These are phyloP conservation scores for Cotesia glomerata DNA, from an alignment of 1,140 invertebrate genomes.

Conservation along the genomic window DNA sequence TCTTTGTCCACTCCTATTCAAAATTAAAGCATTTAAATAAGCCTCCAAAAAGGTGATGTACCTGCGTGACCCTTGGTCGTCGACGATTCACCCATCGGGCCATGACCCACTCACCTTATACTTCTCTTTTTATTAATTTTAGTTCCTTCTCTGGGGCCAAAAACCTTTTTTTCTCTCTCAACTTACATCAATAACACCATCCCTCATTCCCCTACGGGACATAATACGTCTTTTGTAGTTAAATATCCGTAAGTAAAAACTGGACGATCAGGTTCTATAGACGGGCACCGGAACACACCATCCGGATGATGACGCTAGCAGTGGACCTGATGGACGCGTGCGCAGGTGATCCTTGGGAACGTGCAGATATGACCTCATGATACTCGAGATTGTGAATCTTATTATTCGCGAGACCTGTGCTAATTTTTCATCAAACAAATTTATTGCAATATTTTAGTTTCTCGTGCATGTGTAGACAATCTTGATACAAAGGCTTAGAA, in stretches of 20 bases:
- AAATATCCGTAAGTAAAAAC: not conserved
- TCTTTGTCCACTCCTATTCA: conserved; percentile 1
- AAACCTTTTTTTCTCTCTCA: not conserved
- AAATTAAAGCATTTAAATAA: conserved; percentile 53
- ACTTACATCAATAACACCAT: not conserved
- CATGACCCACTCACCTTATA: conserved; percentile 36
- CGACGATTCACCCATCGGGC: conserved; percentile 41
- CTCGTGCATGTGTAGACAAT: too few relatives aligned
- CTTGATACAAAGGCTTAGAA: too few relatives aligned
- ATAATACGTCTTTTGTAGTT: not conserved
- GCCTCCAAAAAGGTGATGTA: conserved; percentile 54
- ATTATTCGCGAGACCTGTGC: not conserved
- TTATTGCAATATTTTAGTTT: not conserved
- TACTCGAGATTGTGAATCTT: conserved; percentile 2
- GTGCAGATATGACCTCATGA: conserved; percentile 35
- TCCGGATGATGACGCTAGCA: not conserved
- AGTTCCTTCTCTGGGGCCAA: not conserved
- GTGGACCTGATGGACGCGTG: conserved; percentile 27
- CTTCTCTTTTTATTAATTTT: not conserved
- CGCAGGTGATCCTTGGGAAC: conserved; percentile 31
- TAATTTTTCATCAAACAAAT: not conserved
- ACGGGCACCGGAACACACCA: not conserved
- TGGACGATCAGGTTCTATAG: too few relatives aligned
- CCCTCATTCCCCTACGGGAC: not conserved
- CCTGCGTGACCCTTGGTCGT: conserved; percentile 53